Conservation (phyloP, 2,113 vertebrate genomes). For the Typhlomys cinereus region DNA sequence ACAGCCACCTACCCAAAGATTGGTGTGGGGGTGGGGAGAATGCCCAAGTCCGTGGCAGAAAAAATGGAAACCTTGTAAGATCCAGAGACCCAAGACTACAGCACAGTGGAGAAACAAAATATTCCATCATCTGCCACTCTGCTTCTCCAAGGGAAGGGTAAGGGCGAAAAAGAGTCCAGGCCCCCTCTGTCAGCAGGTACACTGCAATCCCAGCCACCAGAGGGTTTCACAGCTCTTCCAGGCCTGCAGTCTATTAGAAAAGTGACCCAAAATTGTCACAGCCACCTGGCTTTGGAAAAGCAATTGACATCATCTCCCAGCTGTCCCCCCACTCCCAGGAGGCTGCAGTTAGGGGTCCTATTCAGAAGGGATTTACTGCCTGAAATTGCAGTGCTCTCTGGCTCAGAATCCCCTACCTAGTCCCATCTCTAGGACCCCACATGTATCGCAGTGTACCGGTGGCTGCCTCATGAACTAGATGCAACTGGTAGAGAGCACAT, state of each 20-base stretch:
- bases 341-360: too few species aligned
- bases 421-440: neutral
- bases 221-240: too few species aligned
- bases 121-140: neutral
- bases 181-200: too few species aligned
- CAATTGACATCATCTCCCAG: neutral
- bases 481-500: neutral
- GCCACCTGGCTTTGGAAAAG: neutral
- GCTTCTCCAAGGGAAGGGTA: too few species aligned
- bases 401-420: neutral
- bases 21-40: neutral
- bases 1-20: too few species aligned
- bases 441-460: too few species aligned
- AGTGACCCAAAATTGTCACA: neutral
- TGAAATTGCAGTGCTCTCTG: neutral
- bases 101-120: neutral
- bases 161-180: neutral
- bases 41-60: neutral
- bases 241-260: neutral
- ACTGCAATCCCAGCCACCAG: too few species aligned
- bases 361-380: neutral
- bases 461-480: neutral
- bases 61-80: neutral
- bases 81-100: neutral
- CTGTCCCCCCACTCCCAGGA: too few species aligned